Percentiles rank a stretch among this genome's conserved stretches.
These are phyloP conservation scores for Accipiter cooperii DNA, from an alignment of 2,113 vertebrate species.

Conservation along the genomic window DNA sequence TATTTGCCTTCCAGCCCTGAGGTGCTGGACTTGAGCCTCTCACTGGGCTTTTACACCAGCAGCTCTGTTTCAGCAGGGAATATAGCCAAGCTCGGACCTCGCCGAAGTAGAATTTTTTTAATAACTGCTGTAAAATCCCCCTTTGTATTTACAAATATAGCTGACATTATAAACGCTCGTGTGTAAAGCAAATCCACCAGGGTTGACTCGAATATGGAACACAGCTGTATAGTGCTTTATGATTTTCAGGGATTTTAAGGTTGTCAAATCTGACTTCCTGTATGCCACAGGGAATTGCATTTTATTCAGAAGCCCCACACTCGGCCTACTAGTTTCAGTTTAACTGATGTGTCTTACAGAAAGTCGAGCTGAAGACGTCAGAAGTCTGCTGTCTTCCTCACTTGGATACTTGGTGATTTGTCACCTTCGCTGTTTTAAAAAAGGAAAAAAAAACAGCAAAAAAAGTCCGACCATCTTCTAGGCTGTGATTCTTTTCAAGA, in stretches of 20 bases:
- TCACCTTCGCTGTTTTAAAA: not conserved
- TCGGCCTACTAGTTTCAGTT: not conserved
- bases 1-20: slow-evolving; percentile 57
- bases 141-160: not conserved
- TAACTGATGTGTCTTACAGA: not conserved
- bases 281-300: slow-evolving; percentile 3
- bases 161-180: not conserved
- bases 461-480: not conserved
- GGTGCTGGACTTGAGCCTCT: slow-evolving; percentile 41
- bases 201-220: not conserved
- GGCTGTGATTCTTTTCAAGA: not conserved
- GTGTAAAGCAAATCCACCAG: not conserved
- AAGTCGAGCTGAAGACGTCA: not conserved
- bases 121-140: slow-evolving; percentile 50
- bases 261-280: slow-evolving; percentile 18
- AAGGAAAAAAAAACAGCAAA: not conserved
- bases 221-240: slow-evolving; percentile 2
- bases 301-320: not conserved
- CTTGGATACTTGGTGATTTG: not conserved
- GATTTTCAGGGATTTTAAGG: slow-evolving; percentile 44
- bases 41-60: slow-evolving; percentile 46
- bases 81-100: slow-evolving; percentile 42
- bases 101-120: not conserved
- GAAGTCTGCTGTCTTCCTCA: not conserved
- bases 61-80: slow-evolving; percentile 58